Conservation (phyloP, 2,113 vertebrate genomes). For the Isurus oxyrinchus region DNA sequence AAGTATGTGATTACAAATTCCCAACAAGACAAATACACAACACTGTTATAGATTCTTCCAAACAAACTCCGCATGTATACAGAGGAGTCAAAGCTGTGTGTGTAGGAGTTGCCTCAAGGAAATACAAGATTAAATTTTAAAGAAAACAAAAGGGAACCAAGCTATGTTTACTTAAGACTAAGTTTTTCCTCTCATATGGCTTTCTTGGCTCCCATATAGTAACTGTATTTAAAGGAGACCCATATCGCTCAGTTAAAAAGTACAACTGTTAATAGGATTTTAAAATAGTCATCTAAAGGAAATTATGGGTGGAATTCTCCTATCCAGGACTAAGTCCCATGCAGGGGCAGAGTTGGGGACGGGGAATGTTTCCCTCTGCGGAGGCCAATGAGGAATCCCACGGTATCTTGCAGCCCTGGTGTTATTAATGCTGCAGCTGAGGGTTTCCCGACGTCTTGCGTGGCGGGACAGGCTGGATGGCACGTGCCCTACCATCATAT, state of each 20-base stretch:
- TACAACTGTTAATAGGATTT: too few relatives aligned
- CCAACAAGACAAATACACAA: background rate
- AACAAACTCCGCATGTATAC: background rate
- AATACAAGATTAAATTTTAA: background rate
- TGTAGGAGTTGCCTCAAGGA: background rate
- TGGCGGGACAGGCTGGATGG: too few relatives aligned
- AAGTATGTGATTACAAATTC: background rate
- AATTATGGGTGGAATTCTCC: too few relatives aligned
- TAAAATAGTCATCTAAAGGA: too few relatives aligned
- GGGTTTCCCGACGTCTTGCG: too few relatives aligned
- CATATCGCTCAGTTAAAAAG: background rate
- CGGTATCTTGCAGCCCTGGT: too few relatives aligned
- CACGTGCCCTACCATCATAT: too few relatives aligned
- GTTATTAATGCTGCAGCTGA: too few relatives aligned
- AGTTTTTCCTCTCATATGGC: background rate
- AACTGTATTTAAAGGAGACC: background rate
- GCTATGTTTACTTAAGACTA: background rate
- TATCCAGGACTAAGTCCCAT: too few relatives aligned
- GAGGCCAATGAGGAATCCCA: too few relatives aligned
- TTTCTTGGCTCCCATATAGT: background rate
- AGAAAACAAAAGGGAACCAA: background rate
- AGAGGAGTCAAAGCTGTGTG: background rate
- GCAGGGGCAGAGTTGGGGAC: too few relatives aligned
- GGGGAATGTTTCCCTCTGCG: too few relatives aligned
- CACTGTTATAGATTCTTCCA: background rate